These are phyloP conservation scores for Drosophila yakuba DNA, from an alignment of 1,140 invertebrate genomes.

Conservation along the genomic window DNA sequence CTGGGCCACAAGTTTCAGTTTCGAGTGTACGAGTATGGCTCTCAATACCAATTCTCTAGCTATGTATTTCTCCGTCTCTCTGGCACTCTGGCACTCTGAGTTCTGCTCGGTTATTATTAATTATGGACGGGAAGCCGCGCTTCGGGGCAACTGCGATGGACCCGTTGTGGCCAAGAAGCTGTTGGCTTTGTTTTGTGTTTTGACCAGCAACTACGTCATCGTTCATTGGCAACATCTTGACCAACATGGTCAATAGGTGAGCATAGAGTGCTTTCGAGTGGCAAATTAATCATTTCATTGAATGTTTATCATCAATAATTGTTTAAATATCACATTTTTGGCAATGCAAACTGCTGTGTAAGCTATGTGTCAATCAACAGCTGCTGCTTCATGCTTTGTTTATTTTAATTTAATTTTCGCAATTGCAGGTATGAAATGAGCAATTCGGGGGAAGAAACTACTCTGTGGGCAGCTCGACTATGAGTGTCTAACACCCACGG, in stretches of 20 bases:
- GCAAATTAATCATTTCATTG: slow-evolving; percentile 40
- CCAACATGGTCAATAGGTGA: slow-evolving; percentile 8
- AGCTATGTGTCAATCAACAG: slow-evolving; percentile 41
- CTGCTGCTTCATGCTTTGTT: slow-evolving; percentile 39
- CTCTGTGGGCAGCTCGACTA: slow-evolving; percentile 32
- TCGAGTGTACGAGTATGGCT: background rate
- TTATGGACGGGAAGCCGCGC: slow-evolving; percentile 56
- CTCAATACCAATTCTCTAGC: no score
- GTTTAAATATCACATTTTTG: slow-evolving; percentile 40
- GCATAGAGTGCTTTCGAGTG: slow-evolving; percentile 4
- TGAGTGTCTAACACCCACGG: slow-evolving; percentile 46
- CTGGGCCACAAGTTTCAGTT: slow-evolving; percentile 40
- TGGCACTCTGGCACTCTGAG: slow-evolving; percentile 14
- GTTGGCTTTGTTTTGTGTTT: background rate
- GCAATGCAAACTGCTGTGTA: slow-evolving; percentile 15
- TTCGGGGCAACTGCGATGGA: slow-evolving; percentile 30
- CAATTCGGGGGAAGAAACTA: slow-evolving; percentile 16
- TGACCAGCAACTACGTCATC: slow-evolving; percentile 35
- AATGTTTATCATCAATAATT: slow-evolving; percentile 18
- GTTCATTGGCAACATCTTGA: slow-evolving; percentile 23
- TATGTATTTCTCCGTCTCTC: slow-evolving; percentile 2
- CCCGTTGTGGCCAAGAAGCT: slow-evolving; percentile 24
- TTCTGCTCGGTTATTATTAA: slow-evolving; percentile 56
- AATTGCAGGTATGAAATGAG: slow-evolving; percentile 36
- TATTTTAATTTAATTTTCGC: slow-evolving; percentile 33